A percentile compares a stretch with the other conserved stretches of the same genome.
Conservation (phyloP, 1,140 invertebrate species). For the Drosophila lini region DNA sequence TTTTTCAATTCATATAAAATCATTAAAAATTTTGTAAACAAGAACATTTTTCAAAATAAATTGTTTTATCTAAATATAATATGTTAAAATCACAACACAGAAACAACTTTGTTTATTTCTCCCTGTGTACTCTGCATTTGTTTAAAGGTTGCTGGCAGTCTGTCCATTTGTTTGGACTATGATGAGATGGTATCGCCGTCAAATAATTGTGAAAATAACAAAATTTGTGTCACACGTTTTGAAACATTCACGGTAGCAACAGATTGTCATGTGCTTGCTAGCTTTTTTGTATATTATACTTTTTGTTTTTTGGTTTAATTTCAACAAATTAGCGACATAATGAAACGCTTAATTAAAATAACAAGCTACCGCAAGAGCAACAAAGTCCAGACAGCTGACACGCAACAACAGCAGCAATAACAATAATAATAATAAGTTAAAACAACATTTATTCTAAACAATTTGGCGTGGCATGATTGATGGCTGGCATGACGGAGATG, state of each 20-base stretch:
- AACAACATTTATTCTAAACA: conserved; percentile 65
- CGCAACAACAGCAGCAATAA: conserved; percentile 57
- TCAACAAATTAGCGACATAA: conserved; percentile 76
- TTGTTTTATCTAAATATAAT: too few species aligned
- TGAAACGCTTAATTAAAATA: conserved; percentile 80
- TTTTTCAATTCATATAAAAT: background rate
- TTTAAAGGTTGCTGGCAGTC: conserved; percentile 3
- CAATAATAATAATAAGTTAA: conserved; percentile 41
- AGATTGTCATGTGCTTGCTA: conserved; percentile 31
- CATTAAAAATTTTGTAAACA: background rate
- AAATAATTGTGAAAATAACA: conserved; percentile 29
- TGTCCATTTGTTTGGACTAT: background rate
- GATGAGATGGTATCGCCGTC: conserved; percentile 11
- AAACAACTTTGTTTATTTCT: background rate
- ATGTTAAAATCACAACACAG: too few species aligned
- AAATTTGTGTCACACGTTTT: conserved; percentile 31
- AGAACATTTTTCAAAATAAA: background rate
- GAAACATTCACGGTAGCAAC: conserved; percentile 3
- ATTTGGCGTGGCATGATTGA: conserved; percentile 65
- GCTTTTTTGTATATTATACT: background rate
- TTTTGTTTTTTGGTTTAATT: conserved; percentile 38
- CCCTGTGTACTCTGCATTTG: background rate
- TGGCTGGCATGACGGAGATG: conserved; percentile 49
- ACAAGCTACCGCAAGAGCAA: conserved; percentile 59
- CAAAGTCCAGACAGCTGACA: conserved; percentile 59